These are phyloP conservation scores for Thymelicus acteon DNA, from an alignment of 2,888 invertebrate genomes.

Conservation along the genomic window DNA sequence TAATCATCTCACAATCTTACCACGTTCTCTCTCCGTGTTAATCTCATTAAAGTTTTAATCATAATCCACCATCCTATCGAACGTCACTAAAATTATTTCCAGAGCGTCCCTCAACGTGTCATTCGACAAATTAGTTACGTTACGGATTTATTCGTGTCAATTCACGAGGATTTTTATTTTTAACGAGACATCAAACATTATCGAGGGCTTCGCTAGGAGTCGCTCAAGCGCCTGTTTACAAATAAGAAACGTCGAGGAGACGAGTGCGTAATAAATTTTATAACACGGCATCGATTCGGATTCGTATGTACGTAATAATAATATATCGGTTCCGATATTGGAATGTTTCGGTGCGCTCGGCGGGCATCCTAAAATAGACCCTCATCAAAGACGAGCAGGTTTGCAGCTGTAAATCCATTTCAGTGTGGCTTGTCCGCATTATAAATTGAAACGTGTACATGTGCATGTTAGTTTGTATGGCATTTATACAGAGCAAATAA, in stretches of 20 bases:
- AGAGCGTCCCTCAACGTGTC: conserved; percentile 69
- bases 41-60: conserved; percentile 79
- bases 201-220: conserved; percentile 68
- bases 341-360: conserved; percentile 80
- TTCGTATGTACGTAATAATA: conserved; percentile 82
- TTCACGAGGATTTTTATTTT: conserved; percentile 79
- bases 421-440: conserved; percentile 82
- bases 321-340: conserved; percentile 82
- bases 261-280: conserved; percentile 83
- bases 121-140: conserved; percentile 79
- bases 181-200: conserved; percentile 83
- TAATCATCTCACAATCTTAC: conserved; percentile 43
- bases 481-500: conserved; percentile 51
- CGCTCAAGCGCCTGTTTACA: conserved; percentile 80
- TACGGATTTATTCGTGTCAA: conserved; percentile 75
- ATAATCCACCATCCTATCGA: conserved; percentile 58
- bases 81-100: conserved; percentile 71
- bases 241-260: conserved; percentile 78
- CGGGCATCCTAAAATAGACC: conserved; percentile 80
- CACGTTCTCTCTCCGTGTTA: conserved; percentile 52
- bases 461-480: conserved; percentile 54
- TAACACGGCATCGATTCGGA: conserved; percentile 79
- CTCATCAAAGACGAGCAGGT: conserved; percentile 85
- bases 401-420: conserved; percentile 85
- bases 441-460: conserved; percentile 74